A percentile compares a stretch with the other conserved stretches of the same genome.
Conservation (phyloP, 2,113 vertebrate genomes). For the Neogale vison region DNA sequence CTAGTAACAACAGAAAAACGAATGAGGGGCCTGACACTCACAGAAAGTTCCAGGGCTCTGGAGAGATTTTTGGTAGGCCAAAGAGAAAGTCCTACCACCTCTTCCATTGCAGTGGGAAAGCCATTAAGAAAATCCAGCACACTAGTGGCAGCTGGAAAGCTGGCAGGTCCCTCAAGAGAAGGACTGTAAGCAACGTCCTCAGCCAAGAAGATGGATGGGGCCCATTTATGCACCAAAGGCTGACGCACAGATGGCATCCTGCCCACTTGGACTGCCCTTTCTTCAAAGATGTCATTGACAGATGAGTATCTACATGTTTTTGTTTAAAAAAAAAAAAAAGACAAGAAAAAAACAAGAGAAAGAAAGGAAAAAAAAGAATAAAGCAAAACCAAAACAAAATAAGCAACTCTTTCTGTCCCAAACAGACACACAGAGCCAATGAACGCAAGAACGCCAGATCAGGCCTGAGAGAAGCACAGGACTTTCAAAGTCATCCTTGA, state of each 20-base stretch:
- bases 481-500: constrained; percentile 25
- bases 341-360: neutral
- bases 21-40: neutral
- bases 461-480: neutral
- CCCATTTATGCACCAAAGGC: constrained; percentile 16
- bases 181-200: constrained; percentile 48
- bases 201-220: constrained; percentile 65
- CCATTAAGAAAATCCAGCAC: constrained; percentile 38
- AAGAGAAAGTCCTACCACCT: neutral
- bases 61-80: neutral
- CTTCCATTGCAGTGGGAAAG: constrained; percentile 27
- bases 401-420: constrained; percentile 44
- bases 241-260: constrained; percentile 57
- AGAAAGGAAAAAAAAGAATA: neutral
- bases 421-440: neutral
- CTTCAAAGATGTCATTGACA: constrained; percentile 63
- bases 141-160: constrained; percentile 9
- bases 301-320: constrained; percentile 67
- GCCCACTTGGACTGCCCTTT: constrained; percentile 46
- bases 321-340: constrained; percentile 69
- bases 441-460: neutral
- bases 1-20: neutral
- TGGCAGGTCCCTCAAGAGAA: constrained; percentile 52
- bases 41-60: neutral
- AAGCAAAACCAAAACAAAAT: constrained; percentile 27